phyloP scores from a whole-genome alignment of 2,797 vertebrate species.

The Lemur catta region DNA sequence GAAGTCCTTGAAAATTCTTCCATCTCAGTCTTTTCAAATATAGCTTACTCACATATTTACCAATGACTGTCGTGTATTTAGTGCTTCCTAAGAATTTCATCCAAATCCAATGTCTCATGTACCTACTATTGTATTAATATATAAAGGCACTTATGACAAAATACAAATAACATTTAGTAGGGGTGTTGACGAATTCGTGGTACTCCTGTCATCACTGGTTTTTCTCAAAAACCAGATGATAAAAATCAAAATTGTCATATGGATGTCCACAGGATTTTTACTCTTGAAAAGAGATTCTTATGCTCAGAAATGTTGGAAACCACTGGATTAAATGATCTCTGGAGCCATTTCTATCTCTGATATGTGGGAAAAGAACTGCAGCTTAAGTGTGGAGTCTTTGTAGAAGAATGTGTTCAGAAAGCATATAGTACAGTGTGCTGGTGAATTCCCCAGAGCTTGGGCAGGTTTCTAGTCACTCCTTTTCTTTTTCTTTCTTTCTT shows the following conservation, averaged over 20 bases:
- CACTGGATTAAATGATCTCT: neutral
- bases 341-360: neutral
- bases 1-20: neutral
- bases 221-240: conserved; percentile 20
- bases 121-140: neutral
- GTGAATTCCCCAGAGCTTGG: neutral
- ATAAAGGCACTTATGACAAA: neutral
- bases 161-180: neutral
- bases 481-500: neutral
- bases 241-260: neutral
- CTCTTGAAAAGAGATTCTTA: neutral
- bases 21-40: neutral
- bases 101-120: neutral
- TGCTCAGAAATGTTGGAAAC: neutral
- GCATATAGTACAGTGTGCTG: neutral
- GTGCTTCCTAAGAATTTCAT: neutral
- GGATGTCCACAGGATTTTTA: neutral
- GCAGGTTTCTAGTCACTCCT: neutral
- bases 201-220: neutral
- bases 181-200: neutral
- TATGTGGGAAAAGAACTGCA: neutral
- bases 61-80: neutral
- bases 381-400: neutral
- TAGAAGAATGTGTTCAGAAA: neutral
- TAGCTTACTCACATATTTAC: neutral